Base-by-base conservation (phyloP, 2,113 vertebrate species). In the Phalacrocorax brasilianus region DNA sequence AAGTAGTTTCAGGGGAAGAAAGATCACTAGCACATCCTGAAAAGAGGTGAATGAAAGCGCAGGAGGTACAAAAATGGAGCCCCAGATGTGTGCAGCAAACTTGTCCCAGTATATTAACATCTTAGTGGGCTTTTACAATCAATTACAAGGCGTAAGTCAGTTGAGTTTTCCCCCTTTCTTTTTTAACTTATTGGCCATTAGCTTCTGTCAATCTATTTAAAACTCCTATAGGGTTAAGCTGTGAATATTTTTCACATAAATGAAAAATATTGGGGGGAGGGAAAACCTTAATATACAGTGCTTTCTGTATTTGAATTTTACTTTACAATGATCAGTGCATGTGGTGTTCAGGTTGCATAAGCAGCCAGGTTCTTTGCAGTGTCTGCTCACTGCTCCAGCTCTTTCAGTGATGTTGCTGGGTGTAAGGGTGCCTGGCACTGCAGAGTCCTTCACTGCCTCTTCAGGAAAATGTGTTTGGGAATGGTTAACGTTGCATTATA, bases 391-490 rank as follows among this genome's bases (percentile, higher is more conserved):
- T 44, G 30, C 22, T 70, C 20, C 15, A 40, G 32, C 49, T 52
- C 13, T 33, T n/a, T 18, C 1, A 2, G 33, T 44, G 67, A 68
- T 59, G 27, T 53, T 4, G 0, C 14, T 55, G 47, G 23, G 8
- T 8, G 5, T 82, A 17, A 30, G 9, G 1, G 0, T 45, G 23
- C n/a, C 68, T 0, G 0, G 16, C 8, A 8, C 44, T 19, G 27
- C n/a, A 26, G 35, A 38, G 20, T 62, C 40, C 42, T 59, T 50
- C 14, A 8, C 33, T 63, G 27, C 49, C 44, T 42, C 6, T 28
- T 38, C 8, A 14, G 53, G 30, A 73, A 70, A 85, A 33, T 9
- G 5, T 35, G 14, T 56, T 77, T 3, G 3, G 13, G 62, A 61
- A 9, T 47, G 21, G 26, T 42, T 71, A 76, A 79, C 20, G 3